Evolutionary conservation across 2,888 invertebrate species (phyloP).

Genomic region (Melinaea menophilus): DNA sequence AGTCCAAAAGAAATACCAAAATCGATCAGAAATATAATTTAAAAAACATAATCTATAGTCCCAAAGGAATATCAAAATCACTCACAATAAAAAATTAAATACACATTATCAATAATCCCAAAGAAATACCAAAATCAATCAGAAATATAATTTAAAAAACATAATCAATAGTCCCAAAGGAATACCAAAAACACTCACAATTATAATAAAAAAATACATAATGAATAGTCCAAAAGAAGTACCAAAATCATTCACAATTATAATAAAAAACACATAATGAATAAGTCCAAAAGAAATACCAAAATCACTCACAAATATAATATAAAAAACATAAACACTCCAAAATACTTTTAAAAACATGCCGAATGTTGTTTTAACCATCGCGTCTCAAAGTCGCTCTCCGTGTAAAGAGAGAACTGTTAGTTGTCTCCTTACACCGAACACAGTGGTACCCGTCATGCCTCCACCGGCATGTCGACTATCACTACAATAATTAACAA

Average conservation of each 20-base stretch:
- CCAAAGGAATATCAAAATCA: too few species aligned
- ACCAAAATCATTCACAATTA: background rate
- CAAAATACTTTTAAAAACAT: background rate
- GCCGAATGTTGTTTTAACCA: slow-evolving; percentile 60
- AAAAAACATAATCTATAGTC: too few species aligned
- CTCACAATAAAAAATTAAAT: too few species aligned
- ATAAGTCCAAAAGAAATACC: too few species aligned
- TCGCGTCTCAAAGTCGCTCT: slow-evolving; percentile 38
- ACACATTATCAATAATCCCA: too few species aligned
- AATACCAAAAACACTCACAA: background rate
- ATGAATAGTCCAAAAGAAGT: background rate
- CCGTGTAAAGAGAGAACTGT: slow-evolving; percentile 65
- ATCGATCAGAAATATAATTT: too few species aligned
- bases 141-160: background rate
- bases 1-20: too few species aligned
- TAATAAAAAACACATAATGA: too few species aligned
- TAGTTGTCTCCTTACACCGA: slow-evolving; percentile 64
- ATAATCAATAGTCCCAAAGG: background rate
- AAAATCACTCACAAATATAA: too few species aligned
- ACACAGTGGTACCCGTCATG: slow-evolving; percentile 46
- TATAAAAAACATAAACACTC: too few species aligned
- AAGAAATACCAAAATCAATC: too few species aligned
- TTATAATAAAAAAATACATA: background rate
- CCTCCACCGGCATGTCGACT: slow-evolving; percentile 58
- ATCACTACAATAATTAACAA: slow-evolving; percentile 57